Conservation (phyloP, 1,140 invertebrate species). For the Ganaspis sp. region DNA sequence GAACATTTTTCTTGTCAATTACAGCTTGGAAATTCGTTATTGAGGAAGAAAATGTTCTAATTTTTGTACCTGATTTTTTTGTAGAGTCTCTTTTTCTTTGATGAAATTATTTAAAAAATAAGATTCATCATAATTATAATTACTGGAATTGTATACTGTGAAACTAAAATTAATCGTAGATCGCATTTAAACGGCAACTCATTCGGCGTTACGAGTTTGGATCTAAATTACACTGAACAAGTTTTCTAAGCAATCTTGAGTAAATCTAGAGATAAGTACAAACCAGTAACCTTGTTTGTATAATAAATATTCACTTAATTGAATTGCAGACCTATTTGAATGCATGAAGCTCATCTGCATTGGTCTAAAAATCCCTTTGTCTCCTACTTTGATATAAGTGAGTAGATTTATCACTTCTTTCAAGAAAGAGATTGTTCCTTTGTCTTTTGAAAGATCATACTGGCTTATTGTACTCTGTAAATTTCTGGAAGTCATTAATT, state of each 20-base stretch:
- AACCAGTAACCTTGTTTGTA: conserved; percentile 22
- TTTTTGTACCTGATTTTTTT: too few relatives aligned
- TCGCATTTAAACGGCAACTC: conserved; percentile 47
- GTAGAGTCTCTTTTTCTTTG: too few relatives aligned
- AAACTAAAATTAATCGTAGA: conserved; percentile 45
- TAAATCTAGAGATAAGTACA: conserved; percentile 42
- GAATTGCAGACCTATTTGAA: not conserved
- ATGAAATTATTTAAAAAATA: too few relatives aligned
- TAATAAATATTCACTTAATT: conserved; percentile 23
- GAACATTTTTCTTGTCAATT: not conserved
- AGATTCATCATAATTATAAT: not conserved
- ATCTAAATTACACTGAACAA: conserved; percentile 42
- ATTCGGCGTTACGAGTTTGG: conserved; percentile 46
- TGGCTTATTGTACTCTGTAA: conserved; percentile 33
- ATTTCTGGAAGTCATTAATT: conserved; percentile 34
- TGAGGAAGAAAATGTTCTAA: too few relatives aligned
- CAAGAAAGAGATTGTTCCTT: conserved; percentile 35
- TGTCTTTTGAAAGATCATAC: conserved; percentile 31
- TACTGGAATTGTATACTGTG: conserved; percentile 38
- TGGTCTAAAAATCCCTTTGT: not conserved
- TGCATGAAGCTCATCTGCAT: not conserved
- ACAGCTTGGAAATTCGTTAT: not conserved
- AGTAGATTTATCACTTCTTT: conserved; percentile 37
- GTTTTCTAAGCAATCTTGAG: conserved; percentile 50
- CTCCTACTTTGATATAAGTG: conserved; percentile 23